Base-by-base conservation (phyloP, 2,888 invertebrate species). In the Cerastis leucographa region DNA sequence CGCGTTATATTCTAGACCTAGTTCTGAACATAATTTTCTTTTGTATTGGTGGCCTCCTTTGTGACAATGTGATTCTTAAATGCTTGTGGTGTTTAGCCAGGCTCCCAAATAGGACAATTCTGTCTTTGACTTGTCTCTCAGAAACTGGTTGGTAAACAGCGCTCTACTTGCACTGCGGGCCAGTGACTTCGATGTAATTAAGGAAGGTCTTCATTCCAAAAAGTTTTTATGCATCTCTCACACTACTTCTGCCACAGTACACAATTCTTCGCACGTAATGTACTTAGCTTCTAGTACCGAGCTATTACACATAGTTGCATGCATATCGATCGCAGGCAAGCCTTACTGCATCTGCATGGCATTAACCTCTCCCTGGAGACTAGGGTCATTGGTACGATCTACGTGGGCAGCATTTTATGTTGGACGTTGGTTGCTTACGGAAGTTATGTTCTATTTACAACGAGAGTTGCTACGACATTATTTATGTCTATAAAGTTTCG, bases 321-420 rank as follows among this genome's bases (percentile, higher is more conserved):
- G 54, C 25, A 46, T 71, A 62, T 62, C 25, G 54, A 78, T 59
- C 51, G 68, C 9, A 77, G 35, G 69, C 17, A 71, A 68, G 40
- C 59, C 44, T 67, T 71, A 71, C 40, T 64, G 62, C 56, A 65
- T 64, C 72, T 71, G 22, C 42, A 51, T 61, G 40, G 51, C 59
- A 68, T 59, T 69, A 68, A 68, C 68, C 68, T 29, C 44, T 64
- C 67, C 35, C 42, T 9, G 25, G 56, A 51, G 84, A 51, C 83
- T 61, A 66, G 42, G 83, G 64, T 73, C 81, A 69, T 61, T 73
- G 84, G 35, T 66, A 66, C 68, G 12, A 61, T 67, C 42, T 83
- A 67, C 64, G 80, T 84, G 79, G 73, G 72, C 25, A 42, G 59
- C 49, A 71, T 71, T 79, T 79, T 51, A 71, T 70, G 59, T 70